Base-by-base conservation (phyloP, 2,888 invertebrate genomes). In the Pherbina coryleti region DNA sequence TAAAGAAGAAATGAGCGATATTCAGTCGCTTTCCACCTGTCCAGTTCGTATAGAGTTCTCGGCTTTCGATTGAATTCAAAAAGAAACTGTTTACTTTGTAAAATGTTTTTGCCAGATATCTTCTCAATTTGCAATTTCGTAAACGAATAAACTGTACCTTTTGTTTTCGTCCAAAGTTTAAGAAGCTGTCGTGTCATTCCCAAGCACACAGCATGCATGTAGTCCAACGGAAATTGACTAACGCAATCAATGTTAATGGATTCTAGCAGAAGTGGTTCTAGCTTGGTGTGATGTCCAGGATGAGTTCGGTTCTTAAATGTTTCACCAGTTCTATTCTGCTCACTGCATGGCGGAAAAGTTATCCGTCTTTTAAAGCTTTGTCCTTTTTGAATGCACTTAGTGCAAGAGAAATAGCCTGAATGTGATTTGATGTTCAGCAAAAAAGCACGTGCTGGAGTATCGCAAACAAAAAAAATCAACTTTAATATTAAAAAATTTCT, bases 401-500 rank as follows among this genome's bases (percentile, higher is more conserved):
- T 60, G 22, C 60, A 60, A 19, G 4, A n/a, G 60, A 8, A 60
- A 60, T 22, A 60, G 22, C 25, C 60, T n/a, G n/a, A 19, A 19
- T 60, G 60, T 19, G 19, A n/a, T 25, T 60, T 60, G 2, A 60
- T 25, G 19, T 3, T 22, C 25, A 60, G 19, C 19, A 60, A 4
- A 60, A 60, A 60, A n/a, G 60, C 60, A 25, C 22, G 60, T 3
- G 60, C 60, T 60, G 60, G 60, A n/a, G 60, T 19, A 25, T 60
- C 60, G 25, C 60, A 60, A 60, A 60, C 22, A 60, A 60, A 60
- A 11, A n/a, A 3, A 9, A 22, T 3, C 22, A 22, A 60, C 60
- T 3, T 53, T 19, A 53, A 53, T 53, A n/a, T 53, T 14, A 2
- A n/a, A 53, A n/a, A 53, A n/a, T n/a, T 14, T 81, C 83, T 84